Conservation (phyloP, 64 coral and sea anemone genomes). For the Porites lutea region DNA sequence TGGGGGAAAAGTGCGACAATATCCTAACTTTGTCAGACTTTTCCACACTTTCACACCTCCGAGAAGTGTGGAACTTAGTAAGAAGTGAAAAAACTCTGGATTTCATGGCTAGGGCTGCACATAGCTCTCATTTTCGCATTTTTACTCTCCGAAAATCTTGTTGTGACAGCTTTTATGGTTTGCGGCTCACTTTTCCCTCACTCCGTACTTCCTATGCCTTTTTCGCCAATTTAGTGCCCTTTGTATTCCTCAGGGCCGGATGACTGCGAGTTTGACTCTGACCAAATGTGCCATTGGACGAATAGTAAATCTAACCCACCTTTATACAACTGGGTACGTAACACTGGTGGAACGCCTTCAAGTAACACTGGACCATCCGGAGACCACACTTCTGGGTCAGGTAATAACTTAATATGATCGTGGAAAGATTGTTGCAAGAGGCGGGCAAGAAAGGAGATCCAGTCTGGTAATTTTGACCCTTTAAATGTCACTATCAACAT, state of each 20-base stretch:
- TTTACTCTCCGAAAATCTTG: background rate
- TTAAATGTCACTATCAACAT: no score
- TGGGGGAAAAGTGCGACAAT: no score
- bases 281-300: conserved; percentile 75
- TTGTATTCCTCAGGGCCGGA: conserved; percentile 54
- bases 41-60: background rate
- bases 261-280: conserved; percentile 88
- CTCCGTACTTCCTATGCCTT: no score
- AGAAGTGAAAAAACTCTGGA: no score
- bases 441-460: no score
- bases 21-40: no score
- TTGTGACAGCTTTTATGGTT: background rate
- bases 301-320: conserved; percentile 59
- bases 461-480: no score
- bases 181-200: background rate
- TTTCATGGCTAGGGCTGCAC: no score
- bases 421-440: no score
- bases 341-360: conserved; percentile 58
- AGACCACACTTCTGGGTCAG: conserved; percentile 90
- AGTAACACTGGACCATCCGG: conserved; percentile 64
- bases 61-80: no score
- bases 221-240: background rate
- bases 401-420: conserved; percentile 17
- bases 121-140: background rate
- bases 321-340: conserved; percentile 43